phyloP scores from a whole-genome alignment of 1,140 invertebrate species.

The Hyphantria cunea region DNA sequence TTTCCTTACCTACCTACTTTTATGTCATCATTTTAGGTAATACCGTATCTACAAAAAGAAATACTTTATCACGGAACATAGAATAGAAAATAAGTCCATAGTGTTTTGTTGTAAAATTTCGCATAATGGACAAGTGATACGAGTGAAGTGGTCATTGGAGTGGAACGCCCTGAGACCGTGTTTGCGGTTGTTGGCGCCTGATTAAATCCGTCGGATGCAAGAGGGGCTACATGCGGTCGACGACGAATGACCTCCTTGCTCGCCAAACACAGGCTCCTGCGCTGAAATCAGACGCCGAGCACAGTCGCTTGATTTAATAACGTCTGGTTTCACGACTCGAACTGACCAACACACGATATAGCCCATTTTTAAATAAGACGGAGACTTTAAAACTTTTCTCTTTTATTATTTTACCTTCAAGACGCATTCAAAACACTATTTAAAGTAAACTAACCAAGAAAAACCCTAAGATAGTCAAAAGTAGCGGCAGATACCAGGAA shows the following conservation, averaged over 20 bases:
- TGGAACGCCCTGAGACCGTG: constrained; percentile 46
- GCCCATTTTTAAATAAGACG: too few relatives aligned
- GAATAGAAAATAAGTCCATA: constrained; percentile 26
- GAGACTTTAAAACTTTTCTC: too few relatives aligned
- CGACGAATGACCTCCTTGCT: constrained; percentile 28
- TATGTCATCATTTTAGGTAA: too few relatives aligned
- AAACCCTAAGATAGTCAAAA: too few relatives aligned
- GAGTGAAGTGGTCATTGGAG: constrained; percentile 35
- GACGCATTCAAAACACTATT: too few relatives aligned
- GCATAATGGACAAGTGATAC: constrained; percentile 29
- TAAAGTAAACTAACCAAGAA: too few relatives aligned
- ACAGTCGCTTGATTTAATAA: constrained; percentile 27
- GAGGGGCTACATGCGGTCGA: constrained; percentile 37
- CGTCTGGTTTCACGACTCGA: constrained; percentile 14
- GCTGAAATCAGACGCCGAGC: constrained; percentile 21
- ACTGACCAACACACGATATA: neutral
- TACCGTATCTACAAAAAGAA: too few relatives aligned
- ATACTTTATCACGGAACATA: constrained; percentile 20
- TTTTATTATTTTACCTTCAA: too few relatives aligned
- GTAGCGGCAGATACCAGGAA: too few relatives aligned
- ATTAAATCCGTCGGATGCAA: constrained; percentile 54
- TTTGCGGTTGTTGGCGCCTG: constrained; percentile 53
- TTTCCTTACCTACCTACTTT: too few relatives aligned
- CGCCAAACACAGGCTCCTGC: neutral
- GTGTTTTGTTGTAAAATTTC: constrained; percentile 27